phyloP scores from a whole-genome alignment of 2,113 vertebrate species.

The Antigone vipio region DNA sequence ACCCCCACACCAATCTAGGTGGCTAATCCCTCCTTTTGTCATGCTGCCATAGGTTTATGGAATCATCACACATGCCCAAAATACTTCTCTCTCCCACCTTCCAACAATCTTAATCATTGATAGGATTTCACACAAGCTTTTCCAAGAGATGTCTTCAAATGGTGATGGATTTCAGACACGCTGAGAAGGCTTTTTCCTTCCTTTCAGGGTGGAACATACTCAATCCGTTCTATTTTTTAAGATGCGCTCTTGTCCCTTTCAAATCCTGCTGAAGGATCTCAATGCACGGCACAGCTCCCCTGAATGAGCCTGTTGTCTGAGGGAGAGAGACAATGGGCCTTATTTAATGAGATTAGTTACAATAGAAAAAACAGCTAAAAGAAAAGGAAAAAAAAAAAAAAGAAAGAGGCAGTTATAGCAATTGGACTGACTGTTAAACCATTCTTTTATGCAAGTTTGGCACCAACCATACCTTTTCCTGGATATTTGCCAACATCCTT shows the following conservation, averaged over 20 bases:
- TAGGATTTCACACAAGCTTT: conserved; percentile 49
- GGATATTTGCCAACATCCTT: conserved; percentile 61
- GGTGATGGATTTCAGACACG: not conserved
- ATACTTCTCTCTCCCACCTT: not conserved
- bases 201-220: conserved; percentile 40
- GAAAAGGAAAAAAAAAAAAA: not conserved
- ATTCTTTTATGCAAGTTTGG: conserved; percentile 70
- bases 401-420: conserved; percentile 46
- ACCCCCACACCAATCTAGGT: not conserved
- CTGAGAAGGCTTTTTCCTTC: conserved; percentile 27
- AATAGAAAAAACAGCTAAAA: conserved; percentile 69
- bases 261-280: conserved; percentile 45
- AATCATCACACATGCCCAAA: not conserved
- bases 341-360: conserved; percentile 76
- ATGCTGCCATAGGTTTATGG: conserved; percentile 7
- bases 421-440: conserved; percentile 63
- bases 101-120: not conserved
- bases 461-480: conserved; percentile 74
- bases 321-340: conserved; percentile 61
- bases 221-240: conserved; percentile 34
- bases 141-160: not conserved
- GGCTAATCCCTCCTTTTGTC: conserved; percentile 4
- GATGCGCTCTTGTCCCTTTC: conserved; percentile 48
- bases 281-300: not conserved
- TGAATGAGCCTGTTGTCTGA: conserved; percentile 73